Evolutionary conservation across 2,797 vertebrate species (phyloP), one percentile per base, ranked within the genome.

Genomic region (Allobates femoralis): DNA sequence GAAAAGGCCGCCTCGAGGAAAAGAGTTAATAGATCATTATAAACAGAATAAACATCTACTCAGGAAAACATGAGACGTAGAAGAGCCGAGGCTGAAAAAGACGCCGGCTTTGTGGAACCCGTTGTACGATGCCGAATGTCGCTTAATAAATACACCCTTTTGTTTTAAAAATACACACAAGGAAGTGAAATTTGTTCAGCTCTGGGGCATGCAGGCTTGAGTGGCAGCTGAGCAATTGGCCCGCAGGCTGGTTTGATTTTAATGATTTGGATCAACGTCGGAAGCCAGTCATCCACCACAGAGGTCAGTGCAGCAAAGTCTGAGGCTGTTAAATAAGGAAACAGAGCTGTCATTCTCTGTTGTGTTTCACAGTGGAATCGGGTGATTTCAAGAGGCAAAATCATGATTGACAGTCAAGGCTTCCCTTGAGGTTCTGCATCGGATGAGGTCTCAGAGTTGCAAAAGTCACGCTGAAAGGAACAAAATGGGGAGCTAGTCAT

Each of bases 221-320:
- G 81, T 83, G 81, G 81, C 81, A 83, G 81, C 67, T 83, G 67
- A 83, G 81, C 81, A 83, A 83, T 83, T 83, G 81, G 67, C 81
- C 81, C 51, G 67, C 81, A 83, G 81, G 81, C 81, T 83, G 67
- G 66, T 83, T 83, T 73, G 81, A 83, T 83, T 83, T 71, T 83
- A 83, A 83, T 83, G 81, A 83, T 83, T 83, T 83, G 67, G 53
- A 83, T 71, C 50, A 83, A 83, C 66, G 81, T 83, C 67, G 81
- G 81, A 83, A 83, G 66, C 81, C 81, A 83, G 66, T 83, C 81
- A 83, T 83, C 81, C 81, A 83, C 81, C 81, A 83, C 81, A 83
- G 81, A 83, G 81, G 81, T 83, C 81, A 83, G 81, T 83, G n/a
- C 81, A 58, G 81, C 53, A 73, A 83, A 83, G 81, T 83, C 66